These are phyloP conservation scores for Caenorhabditis virilis DNA, from an alignment of 2,888 invertebrate genomes.

Conservation along the genomic window DNA sequence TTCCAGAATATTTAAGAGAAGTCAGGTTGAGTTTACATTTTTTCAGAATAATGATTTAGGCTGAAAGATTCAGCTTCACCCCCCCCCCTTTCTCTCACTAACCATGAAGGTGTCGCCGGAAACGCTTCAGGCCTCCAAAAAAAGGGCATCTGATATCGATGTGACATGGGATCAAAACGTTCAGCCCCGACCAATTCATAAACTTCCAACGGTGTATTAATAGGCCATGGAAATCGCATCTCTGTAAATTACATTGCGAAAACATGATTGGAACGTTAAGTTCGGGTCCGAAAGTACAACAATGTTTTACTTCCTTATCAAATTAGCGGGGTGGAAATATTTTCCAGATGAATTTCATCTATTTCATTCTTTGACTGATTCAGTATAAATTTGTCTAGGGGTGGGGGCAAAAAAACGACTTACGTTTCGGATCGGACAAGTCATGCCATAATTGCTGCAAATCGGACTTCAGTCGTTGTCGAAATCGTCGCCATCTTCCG, in stretches of 20 bases:
- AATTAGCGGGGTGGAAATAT: slow-evolving; percentile 17
- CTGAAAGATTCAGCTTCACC: too few relatives aligned
- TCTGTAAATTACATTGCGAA: too few relatives aligned
- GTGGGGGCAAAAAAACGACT: slow-evolving; percentile 1
- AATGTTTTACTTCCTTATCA: slow-evolving; percentile 12
- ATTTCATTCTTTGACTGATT: neutral
- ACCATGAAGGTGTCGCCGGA: slow-evolving; percentile 66
- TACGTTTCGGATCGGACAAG: slow-evolving; percentile 34
- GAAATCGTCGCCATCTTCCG: neutral
- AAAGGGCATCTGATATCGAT: slow-evolving; percentile 58
- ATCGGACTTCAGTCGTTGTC: slow-evolving; percentile 16
- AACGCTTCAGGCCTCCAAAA: slow-evolving; percentile 61
- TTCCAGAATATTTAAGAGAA: too few relatives aligned
- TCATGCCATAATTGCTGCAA: slow-evolving; percentile 31
- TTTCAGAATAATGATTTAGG: too few relatives aligned
- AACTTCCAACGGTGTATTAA: slow-evolving; percentile 64
- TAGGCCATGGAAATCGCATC: slow-evolving; percentile 65
- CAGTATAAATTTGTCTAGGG: neutral
- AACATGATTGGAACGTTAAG: neutral
- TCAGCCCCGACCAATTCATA: slow-evolving; percentile 67
- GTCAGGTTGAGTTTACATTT: too few relatives aligned
- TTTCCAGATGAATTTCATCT: neutral
- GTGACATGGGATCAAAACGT: slow-evolving; percentile 38
- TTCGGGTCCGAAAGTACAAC: slow-evolving; percentile 6
- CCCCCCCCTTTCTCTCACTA: neutral